Evolutionary conservation across 2,888 invertebrate genomes (phyloP), one percentile per base, ranked within the genome.

Genomic region (Polydrusus cervinus): DNA sequence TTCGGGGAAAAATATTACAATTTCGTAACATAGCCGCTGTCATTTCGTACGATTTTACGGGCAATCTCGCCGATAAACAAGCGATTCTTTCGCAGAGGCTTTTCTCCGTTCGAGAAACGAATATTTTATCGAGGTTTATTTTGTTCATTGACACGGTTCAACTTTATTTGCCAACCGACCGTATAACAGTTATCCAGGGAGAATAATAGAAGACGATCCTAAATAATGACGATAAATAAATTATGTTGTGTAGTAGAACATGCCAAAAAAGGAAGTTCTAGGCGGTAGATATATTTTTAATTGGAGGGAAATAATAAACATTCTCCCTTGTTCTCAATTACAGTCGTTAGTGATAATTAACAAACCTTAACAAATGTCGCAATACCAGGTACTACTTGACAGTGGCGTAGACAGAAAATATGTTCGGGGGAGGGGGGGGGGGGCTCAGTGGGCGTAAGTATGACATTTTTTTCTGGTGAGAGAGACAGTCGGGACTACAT

Each of bases 81-180:
- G 72, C 13, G 55, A 72, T 76, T 76, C 65, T 72, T 76, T 76
- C 65, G 30, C 68, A 51, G 30, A 67, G 66, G 55, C 55, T 61
- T n/a, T n/a, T n/a, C n/a, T n/a, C n/a, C 34, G 67, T 73, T 73
- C 69, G 62, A 55, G 20, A 72, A 65, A 76, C 62, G 76, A 68
- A 76, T 76, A 76, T 76, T 73, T 76, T 76, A 76, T 51, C 25
- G 40, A 53, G 64, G 76, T 73, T 76, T 76, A 76, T 76, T 76
- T 69, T 76, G 60, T 65, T 73, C 72, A 76, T 76, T 76, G 76
- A 76, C 76, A 76, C 76, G 64, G 45, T 60, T 60, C 68, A 76
- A 69, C 76, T 76, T 76, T 76, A 76, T 76, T 72, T 76, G 69
- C 72, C 61, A 55, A 70, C 66, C 67, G 71, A 43, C 53, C 67